A percentile compares a stretch with the other conserved stretches of the same genome.
phyloP scores from a whole-genome alignment of 1,140 invertebrate genomes.

The Cydia fagiglandana region DNA sequence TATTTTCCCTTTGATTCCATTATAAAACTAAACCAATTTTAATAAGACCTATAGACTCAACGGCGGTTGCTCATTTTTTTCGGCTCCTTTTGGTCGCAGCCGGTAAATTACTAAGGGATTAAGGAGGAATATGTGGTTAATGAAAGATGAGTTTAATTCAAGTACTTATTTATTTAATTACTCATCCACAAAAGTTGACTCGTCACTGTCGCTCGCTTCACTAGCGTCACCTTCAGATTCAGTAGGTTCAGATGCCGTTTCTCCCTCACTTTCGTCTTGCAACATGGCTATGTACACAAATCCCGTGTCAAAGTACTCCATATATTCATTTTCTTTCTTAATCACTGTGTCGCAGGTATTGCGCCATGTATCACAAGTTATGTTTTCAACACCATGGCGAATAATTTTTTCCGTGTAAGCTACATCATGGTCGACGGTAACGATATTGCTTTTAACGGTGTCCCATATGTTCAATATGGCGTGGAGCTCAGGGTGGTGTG shows the following conservation, averaged over 20 bases:
- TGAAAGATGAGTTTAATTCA: too few species aligned
- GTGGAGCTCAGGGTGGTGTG: slow-evolving; percentile 35
- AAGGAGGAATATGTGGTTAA: too few species aligned
- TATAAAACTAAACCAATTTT: too few species aligned
- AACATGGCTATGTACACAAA: neutral
- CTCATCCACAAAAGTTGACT: neutral
- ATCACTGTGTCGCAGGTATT: slow-evolving; percentile 36
- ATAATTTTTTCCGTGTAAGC: slow-evolving; percentile 24
- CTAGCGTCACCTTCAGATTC: neutral
- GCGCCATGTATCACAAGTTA: slow-evolving; percentile 36
- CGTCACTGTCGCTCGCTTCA: neutral
- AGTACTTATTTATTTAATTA: too few species aligned
- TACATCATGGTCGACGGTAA: slow-evolving; percentile 38
- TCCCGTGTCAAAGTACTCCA: slow-evolving; percentile 33
- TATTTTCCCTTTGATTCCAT: too few species aligned
- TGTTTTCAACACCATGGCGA: neutral
- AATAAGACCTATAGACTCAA: too few species aligned
- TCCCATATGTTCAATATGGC: slow-evolving; percentile 39
- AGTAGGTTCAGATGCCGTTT: neutral
- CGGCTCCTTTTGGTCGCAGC: too few species aligned
- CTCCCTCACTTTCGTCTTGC: neutral
- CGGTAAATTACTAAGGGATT: too few species aligned
- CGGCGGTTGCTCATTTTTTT: too few species aligned
- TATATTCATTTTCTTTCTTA: slow-evolving; percentile 36
- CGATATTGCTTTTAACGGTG: slow-evolving; percentile 36